Evolutionary conservation across 1,140 invertebrate species (phyloP), one percentile per base, ranked within the genome.

Genomic region (Pseudomyrmex flavicornis): DNA sequence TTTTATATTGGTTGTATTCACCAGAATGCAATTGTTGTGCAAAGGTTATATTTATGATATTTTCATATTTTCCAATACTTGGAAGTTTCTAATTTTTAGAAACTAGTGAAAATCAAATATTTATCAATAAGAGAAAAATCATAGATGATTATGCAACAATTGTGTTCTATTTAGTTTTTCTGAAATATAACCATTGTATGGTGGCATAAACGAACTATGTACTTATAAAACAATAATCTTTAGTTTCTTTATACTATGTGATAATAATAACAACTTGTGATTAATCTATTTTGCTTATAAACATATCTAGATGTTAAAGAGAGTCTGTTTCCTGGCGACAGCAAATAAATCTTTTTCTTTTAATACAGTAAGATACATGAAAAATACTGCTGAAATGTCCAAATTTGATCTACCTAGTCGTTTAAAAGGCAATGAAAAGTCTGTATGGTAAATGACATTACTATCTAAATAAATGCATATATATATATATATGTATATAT

Each of bases 321-420:
- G 65, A 84, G 15, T 87, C 22, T 75, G 70, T 65, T 50, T 91
- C 0, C 1, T 68, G 13, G 76, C 68, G 72, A 61, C 46, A 52
- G 54, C 74, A 10, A 73, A 10, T 50, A 89, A 84, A 69, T 35
- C 54, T 58, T 12, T 22, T 48, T 72, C 75, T 2, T 73, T 69
- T 66, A 65, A 44, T 54, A 52, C 85, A 52, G 5, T 83, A 17
- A 88, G 58, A 63, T 77, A 88, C 62, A 77, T 85, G 35, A 80
- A 48, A 68, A 87, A 69, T 20, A 85, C 80, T 82, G 69, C 87
- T 15, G 54, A 20, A 13, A 94, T 93, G 91, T 89, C 88, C 0
- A 95, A 95, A 82, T 95, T 95, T 87, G 88, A 92, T 61, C 87
- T 95, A 8, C 95, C 95, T 2, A 83, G 90, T 59, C 93, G 95